These are phyloP conservation scores for Junonia oenone DNA, from an alignment of 2,888 invertebrate genomes.

Conservation along the genomic window DNA sequence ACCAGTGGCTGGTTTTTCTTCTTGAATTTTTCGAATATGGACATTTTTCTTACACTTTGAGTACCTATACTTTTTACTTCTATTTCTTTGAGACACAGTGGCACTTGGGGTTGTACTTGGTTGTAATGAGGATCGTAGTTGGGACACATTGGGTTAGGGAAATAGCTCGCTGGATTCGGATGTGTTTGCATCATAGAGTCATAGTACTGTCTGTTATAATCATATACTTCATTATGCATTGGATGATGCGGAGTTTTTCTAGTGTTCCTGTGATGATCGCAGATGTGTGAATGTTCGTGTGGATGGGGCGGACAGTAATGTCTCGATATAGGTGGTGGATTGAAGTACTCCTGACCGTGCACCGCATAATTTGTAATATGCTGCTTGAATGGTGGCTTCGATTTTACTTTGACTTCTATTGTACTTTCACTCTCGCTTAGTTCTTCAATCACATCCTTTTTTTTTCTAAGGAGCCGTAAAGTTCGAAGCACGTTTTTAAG, in stretches of 20 bases:
- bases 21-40: conserved; percentile 53
- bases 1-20: conserved; percentile 42
- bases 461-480: conserved; percentile 52
- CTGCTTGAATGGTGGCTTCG: conserved; percentile 48
- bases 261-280: conserved; percentile 31
- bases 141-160: conserved; percentile 16
- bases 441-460: conserved; percentile 53
- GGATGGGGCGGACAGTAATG: conserved; percentile 11
- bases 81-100: conserved; percentile 62
- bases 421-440: conserved; percentile 50
- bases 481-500: conserved; percentile 49
- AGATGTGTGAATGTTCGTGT: conserved; percentile 28
- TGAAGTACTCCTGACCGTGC: conserved; percentile 52
- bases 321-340: conserved; percentile 40
- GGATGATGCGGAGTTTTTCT: conserved; percentile 3
- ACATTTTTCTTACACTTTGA: conserved; percentile 60
- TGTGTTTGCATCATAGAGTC: conserved; percentile 17
- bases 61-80: conserved; percentile 67
- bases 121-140: conserved; percentile 31
- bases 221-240: conserved; percentile 9
- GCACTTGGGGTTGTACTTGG: conserved; percentile 43
- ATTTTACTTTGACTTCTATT: conserved; percentile 40
- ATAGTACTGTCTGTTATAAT: conserved; percentile 19
- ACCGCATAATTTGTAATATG: conserved; percentile 54
- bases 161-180: conserved; percentile 2